Evolutionary conservation across 2,888 invertebrate genomes (phyloP), one percentile per base, ranked within the genome.

Genomic region (Digitonthophagus gazella): DNA sequence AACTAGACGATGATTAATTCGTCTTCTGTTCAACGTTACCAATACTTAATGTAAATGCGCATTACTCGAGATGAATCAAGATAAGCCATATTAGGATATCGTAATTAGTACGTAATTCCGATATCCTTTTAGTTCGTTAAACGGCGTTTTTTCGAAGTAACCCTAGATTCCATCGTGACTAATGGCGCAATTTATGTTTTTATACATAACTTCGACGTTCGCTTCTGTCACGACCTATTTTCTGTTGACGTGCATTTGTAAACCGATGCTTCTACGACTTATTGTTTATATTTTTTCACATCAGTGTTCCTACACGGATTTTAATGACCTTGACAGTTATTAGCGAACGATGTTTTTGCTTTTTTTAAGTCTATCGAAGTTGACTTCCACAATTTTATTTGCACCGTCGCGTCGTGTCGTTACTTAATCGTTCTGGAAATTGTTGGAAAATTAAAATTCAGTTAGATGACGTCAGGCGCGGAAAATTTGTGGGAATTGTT

Each of bases 11-110:
- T 58, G 58, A 58, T 58, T 16, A 19, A n/a, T 61, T 18, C 19
- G 6, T 61, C 18, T 61, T 61, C 18, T 5, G n/a, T 57, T 16
- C 57, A 57, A 57, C 14, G 18, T 61, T 57, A 57, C 57, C 57
- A 61, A 16, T 61, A 61, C 5, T 61, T 18, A 20, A 19, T 19
- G 61, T 61, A 61, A 61, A 16, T 61, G 61, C 61, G 20, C 18
- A 20, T 19, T 8, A 11, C 11, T 44, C 1, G 61, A 18, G 61
- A 19, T 61, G 61, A 61, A 61, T 61, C 61, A 6, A 61, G 15
- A 61, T 61, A 61, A 44, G 19, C 61, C 20, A 20, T 61, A 61
- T 61, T 61, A 19, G 61, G 61, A 4, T 11, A n/a, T 18, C 4
- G 0, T 61, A 61, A 61, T 18, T 61, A 61, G 18, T 44, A 61